Conservation (phyloP, 1,140 invertebrate genomes). For the Agraylea sexmaculata region DNA sequence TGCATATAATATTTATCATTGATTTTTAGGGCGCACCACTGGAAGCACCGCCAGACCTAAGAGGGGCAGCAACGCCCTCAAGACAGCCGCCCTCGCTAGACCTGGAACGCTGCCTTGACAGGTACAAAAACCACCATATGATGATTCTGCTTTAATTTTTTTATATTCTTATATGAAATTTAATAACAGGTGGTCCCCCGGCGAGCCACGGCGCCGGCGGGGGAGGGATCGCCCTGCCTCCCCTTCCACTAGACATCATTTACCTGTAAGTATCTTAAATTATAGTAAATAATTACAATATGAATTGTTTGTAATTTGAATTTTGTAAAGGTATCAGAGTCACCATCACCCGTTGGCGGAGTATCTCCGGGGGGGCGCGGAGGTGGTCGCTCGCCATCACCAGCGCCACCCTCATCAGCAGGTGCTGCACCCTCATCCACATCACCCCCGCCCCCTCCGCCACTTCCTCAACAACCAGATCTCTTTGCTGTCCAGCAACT, state of each 20-base stretch:
- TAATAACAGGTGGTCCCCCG: slow-evolving; percentile 19
- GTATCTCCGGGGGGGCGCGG: too few relatives aligned
- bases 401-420: slow-evolving; percentile 8
- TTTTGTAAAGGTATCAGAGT: too few relatives aligned
- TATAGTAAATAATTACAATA: too few relatives aligned
- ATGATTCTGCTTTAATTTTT: neutral
- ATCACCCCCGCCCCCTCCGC: slow-evolving; percentile 12
- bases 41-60: slow-evolving; percentile 39
- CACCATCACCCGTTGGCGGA: too few relatives aligned
- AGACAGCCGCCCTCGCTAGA: slow-evolving; percentile 40
- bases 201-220: slow-evolving; percentile 18
- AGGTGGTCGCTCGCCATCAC: too few relatives aligned
- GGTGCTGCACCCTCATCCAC: slow-evolving; percentile 4
- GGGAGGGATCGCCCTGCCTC: slow-evolving; percentile 17
- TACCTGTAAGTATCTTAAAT: slow-evolving; percentile 12
- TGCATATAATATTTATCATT: slow-evolving; percentile 1
- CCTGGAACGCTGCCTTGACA: slow-evolving; percentile 42
- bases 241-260: slow-evolving; percentile 15
- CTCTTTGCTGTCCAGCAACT: slow-evolving; percentile 36
- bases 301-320: too few relatives aligned
- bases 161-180: neutral
- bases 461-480: slow-evolving; percentile 27
- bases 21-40: slow-evolving; percentile 29
- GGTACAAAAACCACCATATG: slow-evolving; percentile 22
- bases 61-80: slow-evolving; percentile 31